Conservation (phyloP, 2,888 invertebrate genomes). For the Nemoura dubitans region DNA sequence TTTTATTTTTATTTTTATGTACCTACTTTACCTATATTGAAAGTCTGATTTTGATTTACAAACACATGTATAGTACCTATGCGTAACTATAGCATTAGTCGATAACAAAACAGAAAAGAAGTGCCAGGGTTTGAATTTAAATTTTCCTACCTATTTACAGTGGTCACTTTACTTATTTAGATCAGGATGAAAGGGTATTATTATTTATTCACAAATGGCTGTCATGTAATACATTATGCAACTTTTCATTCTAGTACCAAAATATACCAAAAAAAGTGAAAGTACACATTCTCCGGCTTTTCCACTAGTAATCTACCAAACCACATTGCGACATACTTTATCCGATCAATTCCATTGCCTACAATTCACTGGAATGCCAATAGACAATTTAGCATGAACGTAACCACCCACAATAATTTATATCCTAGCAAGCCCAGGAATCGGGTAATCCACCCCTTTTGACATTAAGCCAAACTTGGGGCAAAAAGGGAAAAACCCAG, state of each 20-base stretch:
- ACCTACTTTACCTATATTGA: neutral
- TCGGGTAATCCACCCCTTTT: neutral
- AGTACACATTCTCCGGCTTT: neutral
- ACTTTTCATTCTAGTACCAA: neutral
- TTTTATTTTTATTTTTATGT: neutral
- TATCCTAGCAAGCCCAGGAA: neutral
- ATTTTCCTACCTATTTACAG: neutral
- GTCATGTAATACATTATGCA: neutral
- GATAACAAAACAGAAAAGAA: neutral
- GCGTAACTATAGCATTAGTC: neutral
- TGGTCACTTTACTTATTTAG: neutral
- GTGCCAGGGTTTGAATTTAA: neutral
- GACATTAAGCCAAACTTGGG: neutral
- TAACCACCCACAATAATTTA: neutral
- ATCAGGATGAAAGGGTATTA: neutral
- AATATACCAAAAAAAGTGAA: neutral
- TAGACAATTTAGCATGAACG: neutral
- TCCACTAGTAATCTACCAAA: neutral
- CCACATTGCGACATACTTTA: neutral
- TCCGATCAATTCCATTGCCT: neutral
- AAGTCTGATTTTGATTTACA: slow-evolving; percentile 18
- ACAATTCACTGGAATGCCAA: neutral
- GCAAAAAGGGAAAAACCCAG: neutral
- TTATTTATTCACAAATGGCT: neutral
- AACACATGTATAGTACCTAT: neutral